Base-by-base conservation (phyloP, 2,888 invertebrate species). In the Hemaris fuciformis region DNA sequence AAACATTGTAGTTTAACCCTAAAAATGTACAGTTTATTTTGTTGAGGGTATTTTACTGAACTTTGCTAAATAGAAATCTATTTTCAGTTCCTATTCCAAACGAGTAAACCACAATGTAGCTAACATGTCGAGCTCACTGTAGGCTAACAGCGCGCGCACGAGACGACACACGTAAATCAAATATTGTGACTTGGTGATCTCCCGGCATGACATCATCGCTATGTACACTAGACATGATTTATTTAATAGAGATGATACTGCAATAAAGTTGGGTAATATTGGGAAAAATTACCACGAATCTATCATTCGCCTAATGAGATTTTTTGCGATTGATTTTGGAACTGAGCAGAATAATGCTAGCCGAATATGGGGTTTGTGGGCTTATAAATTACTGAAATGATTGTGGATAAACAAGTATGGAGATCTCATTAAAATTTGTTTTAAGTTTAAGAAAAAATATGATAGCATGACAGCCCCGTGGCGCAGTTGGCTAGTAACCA, bases 131-230 rank as follows among this genome's bases (percentile, higher is more conserved):
- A 18, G 18, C 27, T 31, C 8, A 18, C 53, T 10, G 18, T 23
- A 43, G 18, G 43, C 23, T 45, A 13, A 45, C 22, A 45, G 15
- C 8, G 15, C 15, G 31, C n/a, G 53, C 31, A 53, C 53, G 46
- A 27, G 27, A 18, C 53, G 53, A 5, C 27, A 18, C 27, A 53
- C 18, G 31, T 27, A 53, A 27, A 53, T 31, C 53, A 53, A 53
- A 53, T 53, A 53, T 53, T 53, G 31, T 31, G 53, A 46, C 23
- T 53, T 53, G 48, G 18, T 53, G 38, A 38, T 38, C 38, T 38
- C 13, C 34, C 18, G 18, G 48, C 53, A 18, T 53, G 53, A 53
- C 53, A 53, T 53, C 53, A 53, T 18, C 18, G 27, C 31, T 20
- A 38, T 38, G 38, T 38, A 45, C 18, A 15, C 31, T 10, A 53